Conservation (phyloP, 1,140 invertebrate species). For the Pentalonia nigronervosa region DNA sequence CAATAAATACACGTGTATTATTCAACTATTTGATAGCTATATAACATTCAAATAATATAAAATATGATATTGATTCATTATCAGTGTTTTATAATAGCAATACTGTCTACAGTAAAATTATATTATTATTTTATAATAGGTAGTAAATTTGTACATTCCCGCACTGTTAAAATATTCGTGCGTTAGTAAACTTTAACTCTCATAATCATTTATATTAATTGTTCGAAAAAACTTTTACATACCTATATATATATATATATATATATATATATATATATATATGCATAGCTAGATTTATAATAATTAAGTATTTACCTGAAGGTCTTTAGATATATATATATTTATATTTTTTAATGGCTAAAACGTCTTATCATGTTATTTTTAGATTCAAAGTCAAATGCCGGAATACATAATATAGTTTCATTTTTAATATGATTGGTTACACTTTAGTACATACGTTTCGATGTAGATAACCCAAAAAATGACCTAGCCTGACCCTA, state of each 20-base stretch:
- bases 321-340: slow-evolving; percentile 17
- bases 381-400: slow-evolving; percentile 42
- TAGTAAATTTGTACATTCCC: not conserved
- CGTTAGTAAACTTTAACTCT: not conserved
- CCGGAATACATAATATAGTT: not conserved
- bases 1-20: not conserved
- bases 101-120: not conserved
- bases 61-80: not conserved
- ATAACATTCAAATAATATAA: not conserved
- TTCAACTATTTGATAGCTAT: not conserved
- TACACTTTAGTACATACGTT: not conserved
- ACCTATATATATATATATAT: not conserved
- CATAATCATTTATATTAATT: not conserved
- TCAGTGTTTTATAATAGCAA: not conserved
- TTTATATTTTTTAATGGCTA: slow-evolving; percentile 21
- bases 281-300: not conserved
- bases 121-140: slow-evolving; percentile 12
- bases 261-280: not conserved
- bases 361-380: slow-evolving; percentile 34
- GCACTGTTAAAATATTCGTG: not conserved
- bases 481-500: not conserved
- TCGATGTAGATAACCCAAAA: slow-evolving; percentile 25
- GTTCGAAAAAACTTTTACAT: not conserved
- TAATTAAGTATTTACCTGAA: not conserved
- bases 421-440: not conserved